These are phyloP conservation scores for Apamea crenata DNA, from an alignment of 2,888 invertebrate species.

Conservation along the genomic window DNA sequence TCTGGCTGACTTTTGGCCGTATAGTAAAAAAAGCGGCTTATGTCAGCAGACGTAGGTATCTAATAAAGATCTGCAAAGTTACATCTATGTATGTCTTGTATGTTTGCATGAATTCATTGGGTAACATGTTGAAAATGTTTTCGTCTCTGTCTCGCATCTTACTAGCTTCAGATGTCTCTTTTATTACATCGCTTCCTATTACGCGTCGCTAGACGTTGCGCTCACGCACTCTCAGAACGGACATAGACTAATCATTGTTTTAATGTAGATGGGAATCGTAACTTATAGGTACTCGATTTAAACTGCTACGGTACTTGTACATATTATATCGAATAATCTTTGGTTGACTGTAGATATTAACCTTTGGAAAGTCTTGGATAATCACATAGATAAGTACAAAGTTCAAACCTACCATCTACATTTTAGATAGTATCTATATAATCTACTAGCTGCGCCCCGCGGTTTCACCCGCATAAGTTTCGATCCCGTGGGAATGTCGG, in stretches of 20 bases:
- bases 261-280: conserved; percentile 23
- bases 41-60: conserved; percentile 5
- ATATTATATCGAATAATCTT: not conserved
- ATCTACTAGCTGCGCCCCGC: too few species aligned
- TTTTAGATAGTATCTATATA: not conserved
- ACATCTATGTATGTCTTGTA: not conserved
- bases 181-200: conserved; percentile 71
- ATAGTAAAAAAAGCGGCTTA: conserved; percentile 7
- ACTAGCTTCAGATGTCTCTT: conserved; percentile 58
- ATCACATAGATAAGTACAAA: not conserved
- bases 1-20: not conserved
- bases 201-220: conserved; percentile 54
- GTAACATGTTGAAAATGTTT: conserved; percentile 28
- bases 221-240: conserved; percentile 31
- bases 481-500: too few species aligned
- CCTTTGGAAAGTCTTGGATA: not conserved
- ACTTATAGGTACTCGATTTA: not conserved
- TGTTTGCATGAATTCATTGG: conserved; percentile 35
- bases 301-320: too few species aligned
- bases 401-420: not conserved
- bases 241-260: conserved; percentile 36
- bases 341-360: not conserved
- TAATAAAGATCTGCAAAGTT: conserved; percentile 25
- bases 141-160: conserved; percentile 59
- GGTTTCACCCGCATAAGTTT: too few species aligned